Evolutionary conservation across 2,113 vertebrate species (phyloP).

Genomic region (Colius striatus): DNA sequence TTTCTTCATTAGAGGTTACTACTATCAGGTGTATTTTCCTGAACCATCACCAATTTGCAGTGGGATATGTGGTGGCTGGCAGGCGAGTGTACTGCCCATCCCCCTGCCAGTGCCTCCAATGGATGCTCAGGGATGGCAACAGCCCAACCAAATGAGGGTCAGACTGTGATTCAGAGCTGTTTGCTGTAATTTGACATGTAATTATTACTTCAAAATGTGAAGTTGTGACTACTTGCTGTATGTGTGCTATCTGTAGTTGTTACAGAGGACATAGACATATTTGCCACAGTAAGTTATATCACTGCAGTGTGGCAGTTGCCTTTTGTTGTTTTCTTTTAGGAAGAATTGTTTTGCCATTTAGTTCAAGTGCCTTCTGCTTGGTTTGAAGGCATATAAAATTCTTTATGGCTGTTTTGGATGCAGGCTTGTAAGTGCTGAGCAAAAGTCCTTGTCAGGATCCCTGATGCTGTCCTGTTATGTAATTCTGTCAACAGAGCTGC

Average conservation of each 20-base stretch:
- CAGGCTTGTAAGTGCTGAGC: background rate
- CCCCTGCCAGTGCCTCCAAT: background rate
- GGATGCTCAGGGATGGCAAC: background rate
- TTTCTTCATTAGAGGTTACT: background rate
- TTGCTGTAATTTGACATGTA: background rate
- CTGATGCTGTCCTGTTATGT: background rate
- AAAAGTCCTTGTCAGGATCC: background rate
- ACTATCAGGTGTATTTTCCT: background rate
- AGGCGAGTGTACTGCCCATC: rapidly evolving
- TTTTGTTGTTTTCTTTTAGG: background rate
- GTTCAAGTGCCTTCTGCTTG: background rate
- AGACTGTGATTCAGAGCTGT: background rate
- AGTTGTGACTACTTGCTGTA: background rate
- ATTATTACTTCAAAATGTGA: background rate
- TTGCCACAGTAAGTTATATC: background rate
- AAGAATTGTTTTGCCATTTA: background rate
- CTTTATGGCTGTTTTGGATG: background rate
- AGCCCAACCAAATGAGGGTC: background rate
- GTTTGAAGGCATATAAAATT: background rate
- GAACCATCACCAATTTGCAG: rapidly evolving
- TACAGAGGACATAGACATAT: rapidly evolving
- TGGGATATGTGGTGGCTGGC: background rate
- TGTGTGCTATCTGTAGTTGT: background rate
- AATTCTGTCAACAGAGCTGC: constrained; percentile 22
- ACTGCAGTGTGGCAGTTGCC: background rate